A percentile compares a stretch with the other conserved stretches of the same genome.
phyloP scores from a whole-genome alignment of 2,797 vertebrate genomes.

The Cossypha niveicapilla region DNA sequence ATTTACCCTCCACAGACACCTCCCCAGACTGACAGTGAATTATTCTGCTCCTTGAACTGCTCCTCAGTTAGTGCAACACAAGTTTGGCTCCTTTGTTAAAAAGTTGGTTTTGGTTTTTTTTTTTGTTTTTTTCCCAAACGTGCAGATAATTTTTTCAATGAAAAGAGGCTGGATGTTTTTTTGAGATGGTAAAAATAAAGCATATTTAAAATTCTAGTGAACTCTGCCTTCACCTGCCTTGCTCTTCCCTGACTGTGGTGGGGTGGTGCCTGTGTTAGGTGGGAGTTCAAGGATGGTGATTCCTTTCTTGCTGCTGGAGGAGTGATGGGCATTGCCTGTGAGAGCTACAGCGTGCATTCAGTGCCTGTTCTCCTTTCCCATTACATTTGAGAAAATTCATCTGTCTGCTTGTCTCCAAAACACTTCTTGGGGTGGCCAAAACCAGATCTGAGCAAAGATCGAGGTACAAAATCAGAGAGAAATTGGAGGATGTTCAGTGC shows the following conservation, averaged over 20 bases:
- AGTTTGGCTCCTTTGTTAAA: conserved; percentile 11
- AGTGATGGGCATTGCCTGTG: neutral
- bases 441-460: accelerated
- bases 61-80: neutral
- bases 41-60: conserved; percentile 14
- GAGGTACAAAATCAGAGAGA: accelerated
- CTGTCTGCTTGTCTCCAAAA: neutral
- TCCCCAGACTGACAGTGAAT: neutral
- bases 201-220: neutral
- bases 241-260: accelerated
- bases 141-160: neutral
- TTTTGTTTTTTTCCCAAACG: accelerated
- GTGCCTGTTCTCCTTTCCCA: neutral
- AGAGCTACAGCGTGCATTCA: accelerated
- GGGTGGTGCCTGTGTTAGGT: neutral
- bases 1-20: conserved; percentile 13
- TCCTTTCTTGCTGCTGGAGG: neutral
- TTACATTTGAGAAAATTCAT: neutral
- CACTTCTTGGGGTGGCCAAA: neutral
- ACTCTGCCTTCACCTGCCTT: neutral
- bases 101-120: neutral
- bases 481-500: accelerated
- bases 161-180: neutral
- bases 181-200: neutral
- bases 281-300: neutral